A percentile compares a stretch with the other conserved stretches of the same genome.
Evolutionary conservation across 2,797 vertebrate species (phyloP).

Genomic region (Neostethus bicornis): DNA sequence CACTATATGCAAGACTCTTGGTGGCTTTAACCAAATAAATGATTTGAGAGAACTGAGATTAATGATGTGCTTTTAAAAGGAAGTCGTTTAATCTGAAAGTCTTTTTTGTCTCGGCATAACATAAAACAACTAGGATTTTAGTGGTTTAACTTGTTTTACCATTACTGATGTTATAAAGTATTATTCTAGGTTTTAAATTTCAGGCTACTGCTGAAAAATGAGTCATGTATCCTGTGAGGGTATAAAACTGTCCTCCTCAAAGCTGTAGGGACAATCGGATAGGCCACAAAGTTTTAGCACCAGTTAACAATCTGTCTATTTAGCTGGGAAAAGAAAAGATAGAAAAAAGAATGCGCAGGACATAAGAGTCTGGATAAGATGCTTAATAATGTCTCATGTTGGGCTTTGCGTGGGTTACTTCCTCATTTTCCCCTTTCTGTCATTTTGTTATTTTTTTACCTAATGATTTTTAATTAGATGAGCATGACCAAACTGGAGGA

Average conservation of each 20-base stretch:
- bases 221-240: not conserved
- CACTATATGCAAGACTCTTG: no score
- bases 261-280: not conserved
- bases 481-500: not conserved
- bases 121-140: not conserved
- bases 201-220: not conserved
- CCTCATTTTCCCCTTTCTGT: not conserved
- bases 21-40: no score
- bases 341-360: not conserved
- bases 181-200: not conserved
- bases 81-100: no score
- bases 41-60: no score
- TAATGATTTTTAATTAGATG: not conserved
- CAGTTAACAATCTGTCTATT: not conserved
- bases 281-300: not conserved
- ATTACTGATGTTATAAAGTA: not conserved
- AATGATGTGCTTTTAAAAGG: no score
- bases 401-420: not conserved
- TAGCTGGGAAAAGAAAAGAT: not conserved
- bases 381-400: not conserved
- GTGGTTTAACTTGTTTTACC: not conserved
- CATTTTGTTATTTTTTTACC: no score
- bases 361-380: not conserved
- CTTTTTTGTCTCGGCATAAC: no score
- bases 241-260: not conserved